These are phyloP conservation scores for Leptinotarsa rubiginosa DNA, from an alignment of 2,888 invertebrate genomes.

Conservation along the genomic window DNA sequence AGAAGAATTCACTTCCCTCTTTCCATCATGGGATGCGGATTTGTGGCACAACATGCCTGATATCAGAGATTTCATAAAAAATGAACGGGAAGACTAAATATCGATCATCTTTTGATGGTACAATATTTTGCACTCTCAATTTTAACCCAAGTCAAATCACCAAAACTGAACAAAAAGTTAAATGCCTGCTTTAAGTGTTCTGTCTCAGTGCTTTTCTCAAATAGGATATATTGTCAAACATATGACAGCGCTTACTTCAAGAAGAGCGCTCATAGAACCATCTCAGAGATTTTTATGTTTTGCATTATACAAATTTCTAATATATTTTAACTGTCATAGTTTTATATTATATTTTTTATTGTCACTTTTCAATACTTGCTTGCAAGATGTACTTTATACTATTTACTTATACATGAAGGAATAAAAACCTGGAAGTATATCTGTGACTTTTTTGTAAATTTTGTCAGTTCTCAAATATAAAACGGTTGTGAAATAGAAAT, in stretches of 20 bases:
- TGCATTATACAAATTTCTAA: constrained; percentile 1
- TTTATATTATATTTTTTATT: constrained; percentile 9
- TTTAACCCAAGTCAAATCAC: neutral
- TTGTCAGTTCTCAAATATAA: too few species aligned
- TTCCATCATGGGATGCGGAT: constrained; percentile 79
- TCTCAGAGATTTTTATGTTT: neutral
- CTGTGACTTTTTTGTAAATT: too few species aligned
- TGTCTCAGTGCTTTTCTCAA: constrained; percentile 2
- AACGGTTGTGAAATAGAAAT: too few species aligned
- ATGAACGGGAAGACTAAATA: constrained; percentile 43
- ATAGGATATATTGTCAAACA: neutral
- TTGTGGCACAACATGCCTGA: constrained; percentile 69
- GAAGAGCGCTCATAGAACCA: neutral
- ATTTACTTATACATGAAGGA: too few species aligned
- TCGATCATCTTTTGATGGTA: neutral
- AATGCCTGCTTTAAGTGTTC: neutral
- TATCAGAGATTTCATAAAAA: constrained; percentile 42
- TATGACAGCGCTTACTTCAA: neutral
- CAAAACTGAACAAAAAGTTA: neutral
- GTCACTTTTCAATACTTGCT: neutral
- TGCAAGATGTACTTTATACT: too few species aligned
- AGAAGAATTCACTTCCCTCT: constrained; percentile 78
- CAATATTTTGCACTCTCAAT: constrained; percentile 4
- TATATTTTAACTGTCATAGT: neutral
- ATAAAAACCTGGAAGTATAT: too few species aligned